phyloP scores from a whole-genome alignment of 2,888 invertebrate species.

The Hypena proboscidalis region DNA sequence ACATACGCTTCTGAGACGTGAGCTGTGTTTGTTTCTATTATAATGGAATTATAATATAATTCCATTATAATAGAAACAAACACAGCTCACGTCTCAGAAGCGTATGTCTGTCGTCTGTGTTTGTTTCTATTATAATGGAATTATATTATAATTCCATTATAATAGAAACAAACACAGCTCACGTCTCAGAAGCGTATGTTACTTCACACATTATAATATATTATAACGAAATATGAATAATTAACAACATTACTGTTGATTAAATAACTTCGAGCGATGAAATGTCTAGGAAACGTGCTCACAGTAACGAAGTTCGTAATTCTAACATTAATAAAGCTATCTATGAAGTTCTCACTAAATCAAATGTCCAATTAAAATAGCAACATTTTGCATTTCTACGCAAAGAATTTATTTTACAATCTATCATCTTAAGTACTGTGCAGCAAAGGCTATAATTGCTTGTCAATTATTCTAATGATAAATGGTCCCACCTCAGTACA shows the following conservation, averaged over 20 bases:
- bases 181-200: not conserved
- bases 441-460: constrained; percentile 24
- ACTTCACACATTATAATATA: not conserved
- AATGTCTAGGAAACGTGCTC: not conserved
- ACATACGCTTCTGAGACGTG: too few relatives aligned
- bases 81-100: too few relatives aligned
- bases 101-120: too few relatives aligned
- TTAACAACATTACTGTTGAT: not conserved
- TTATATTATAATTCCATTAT: too few relatives aligned
- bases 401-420: constrained; percentile 3
- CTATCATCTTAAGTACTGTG: constrained; percentile 16
- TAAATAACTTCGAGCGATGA: constrained; percentile 10
- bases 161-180: not conserved
- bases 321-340: not conserved
- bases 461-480: constrained; percentile 31
- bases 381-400: constrained; percentile 4
- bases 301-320: not conserved
- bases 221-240: constrained; percentile 2
- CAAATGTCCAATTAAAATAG: constrained; percentile 12
- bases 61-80: not conserved
- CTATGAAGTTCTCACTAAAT: constrained; percentile 11
- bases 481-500: constrained; percentile 21
- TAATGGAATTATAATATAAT: too few relatives aligned
- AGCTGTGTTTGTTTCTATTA: too few relatives aligned
- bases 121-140: too few relatives aligned